Conservation (phyloP, 2,113 vertebrate species). For the Gracilinanus agilis region DNA sequence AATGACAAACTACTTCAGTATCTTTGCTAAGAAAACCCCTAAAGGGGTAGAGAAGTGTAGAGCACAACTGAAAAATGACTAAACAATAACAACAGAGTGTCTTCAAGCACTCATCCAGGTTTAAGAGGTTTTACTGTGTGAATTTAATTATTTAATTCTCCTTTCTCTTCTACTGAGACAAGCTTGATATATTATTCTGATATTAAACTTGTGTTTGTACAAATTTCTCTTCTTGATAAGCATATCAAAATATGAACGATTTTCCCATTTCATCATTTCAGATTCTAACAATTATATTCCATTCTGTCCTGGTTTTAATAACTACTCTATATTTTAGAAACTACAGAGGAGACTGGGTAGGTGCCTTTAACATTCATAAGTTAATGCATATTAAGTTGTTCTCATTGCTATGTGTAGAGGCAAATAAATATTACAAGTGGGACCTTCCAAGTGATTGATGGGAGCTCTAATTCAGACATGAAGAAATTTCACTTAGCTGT, state of each 20-base stretch:
- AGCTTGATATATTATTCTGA: not conserved
- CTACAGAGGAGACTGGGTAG: not conserved
- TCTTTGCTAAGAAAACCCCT: too few relatives aligned
- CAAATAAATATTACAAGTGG: not conserved
- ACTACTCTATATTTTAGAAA: not conserved
- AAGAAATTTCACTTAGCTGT: not conserved
- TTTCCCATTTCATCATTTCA: not conserved
- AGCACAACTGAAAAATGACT: too few relatives aligned
- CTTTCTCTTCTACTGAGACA: not conserved
- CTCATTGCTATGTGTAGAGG: not conserved
- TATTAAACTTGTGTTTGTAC: not conserved
- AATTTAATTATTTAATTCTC: not conserved
- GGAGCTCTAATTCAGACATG: not conserved
- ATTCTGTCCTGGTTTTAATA: not conserved
- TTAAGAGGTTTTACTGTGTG: not conserved
- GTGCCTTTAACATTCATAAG: not conserved
- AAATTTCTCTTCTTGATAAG: not conserved
- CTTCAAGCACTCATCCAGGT: not conserved
- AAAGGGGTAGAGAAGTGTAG: too few relatives aligned
- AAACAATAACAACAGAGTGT: not conserved
- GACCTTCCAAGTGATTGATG: not conserved
- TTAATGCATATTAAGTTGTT: not conserved
- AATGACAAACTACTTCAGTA: too few relatives aligned
- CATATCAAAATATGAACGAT: not conserved
- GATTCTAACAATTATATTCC: not conserved